Evolutionary conservation across 2,113 vertebrate species (phyloP).

Genomic region (Stigmatopora nigra): DNA sequence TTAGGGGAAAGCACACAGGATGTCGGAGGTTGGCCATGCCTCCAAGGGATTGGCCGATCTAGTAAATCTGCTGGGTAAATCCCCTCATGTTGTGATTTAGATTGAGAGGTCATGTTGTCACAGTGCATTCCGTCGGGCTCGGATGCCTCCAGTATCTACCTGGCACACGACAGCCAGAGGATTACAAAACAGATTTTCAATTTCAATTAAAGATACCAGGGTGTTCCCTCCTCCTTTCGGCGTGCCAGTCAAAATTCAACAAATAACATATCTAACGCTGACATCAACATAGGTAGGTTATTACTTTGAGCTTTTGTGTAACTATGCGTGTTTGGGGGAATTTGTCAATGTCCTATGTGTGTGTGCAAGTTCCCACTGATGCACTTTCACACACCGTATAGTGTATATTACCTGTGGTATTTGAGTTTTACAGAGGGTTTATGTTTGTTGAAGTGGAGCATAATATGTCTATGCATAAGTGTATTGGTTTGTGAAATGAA

Average conservation of each 20-base stretch:
- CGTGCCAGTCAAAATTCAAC: conserved; percentile 9
- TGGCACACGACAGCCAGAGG: background rate
- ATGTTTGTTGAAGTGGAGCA: background rate
- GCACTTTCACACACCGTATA: background rate
- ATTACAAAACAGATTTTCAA: background rate
- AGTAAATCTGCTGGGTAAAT: conserved; percentile 62
- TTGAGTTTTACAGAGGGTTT: background rate
- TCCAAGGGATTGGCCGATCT: conserved; percentile 53
- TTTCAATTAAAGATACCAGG: conserved; percentile 10
- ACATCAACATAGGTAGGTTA: background rate
- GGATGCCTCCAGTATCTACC: conserved; percentile 21
- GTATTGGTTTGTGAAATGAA: background rate
- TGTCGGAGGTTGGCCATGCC: conserved; percentile 10
- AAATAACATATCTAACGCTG: background rate
- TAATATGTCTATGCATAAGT: background rate
- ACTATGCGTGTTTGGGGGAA: background rate
- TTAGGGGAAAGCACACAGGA: conserved; percentile 5
- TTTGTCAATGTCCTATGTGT: background rate
- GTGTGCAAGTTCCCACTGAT: background rate
- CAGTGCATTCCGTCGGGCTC: conserved; percentile 31
- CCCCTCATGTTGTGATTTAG: conserved; percentile 52
- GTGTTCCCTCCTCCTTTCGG: background rate
- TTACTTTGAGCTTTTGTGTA: no score
- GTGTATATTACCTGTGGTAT: background rate
- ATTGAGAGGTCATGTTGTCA: conserved; percentile 49